Conservation (phyloP, 1,140 invertebrate genomes). For the Drosophila sp. region DNA sequence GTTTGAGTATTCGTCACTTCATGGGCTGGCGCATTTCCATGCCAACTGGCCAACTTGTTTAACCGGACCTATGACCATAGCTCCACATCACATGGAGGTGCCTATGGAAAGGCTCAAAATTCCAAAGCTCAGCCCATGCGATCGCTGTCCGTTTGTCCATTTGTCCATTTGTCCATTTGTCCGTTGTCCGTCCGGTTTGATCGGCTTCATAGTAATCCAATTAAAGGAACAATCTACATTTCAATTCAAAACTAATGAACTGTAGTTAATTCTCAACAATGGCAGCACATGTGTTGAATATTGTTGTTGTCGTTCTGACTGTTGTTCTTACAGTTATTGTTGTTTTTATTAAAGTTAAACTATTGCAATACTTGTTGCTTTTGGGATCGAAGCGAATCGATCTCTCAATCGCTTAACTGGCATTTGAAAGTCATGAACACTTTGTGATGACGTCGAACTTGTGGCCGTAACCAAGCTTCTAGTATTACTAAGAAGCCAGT, state of each 20-base stretch:
- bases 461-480: conserved; percentile 17
- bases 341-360: conserved; percentile 22
- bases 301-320: conserved; percentile 39
- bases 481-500: conserved; percentile 52
- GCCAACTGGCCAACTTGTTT: conserved; percentile 63
- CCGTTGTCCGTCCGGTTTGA: conserved; percentile 73
- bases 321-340: no score
- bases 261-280: conserved; percentile 79
- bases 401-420: conserved; percentile 36
- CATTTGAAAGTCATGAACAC: conserved; percentile 67
- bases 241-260: conserved; percentile 82
- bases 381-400: conserved; percentile 38
- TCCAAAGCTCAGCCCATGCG: conserved; percentile 40
- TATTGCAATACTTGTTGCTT: conserved; percentile 50
- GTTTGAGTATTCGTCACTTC: conserved; percentile 32
- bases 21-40: conserved; percentile 69
- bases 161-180: no score
- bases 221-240: conserved; percentile 83
- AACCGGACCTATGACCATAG: conserved; percentile 73
- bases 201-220: conserved; percentile 68
- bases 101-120: conserved; percentile 59
- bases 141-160: conserved; percentile 8
- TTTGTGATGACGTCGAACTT: conserved; percentile 30
- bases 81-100: conserved; percentile 25
- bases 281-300: conserved; percentile 49